phyloP scores from a whole-genome alignment of 2,113 vertebrate species.

The Brachionichthys hirsutus region DNA sequence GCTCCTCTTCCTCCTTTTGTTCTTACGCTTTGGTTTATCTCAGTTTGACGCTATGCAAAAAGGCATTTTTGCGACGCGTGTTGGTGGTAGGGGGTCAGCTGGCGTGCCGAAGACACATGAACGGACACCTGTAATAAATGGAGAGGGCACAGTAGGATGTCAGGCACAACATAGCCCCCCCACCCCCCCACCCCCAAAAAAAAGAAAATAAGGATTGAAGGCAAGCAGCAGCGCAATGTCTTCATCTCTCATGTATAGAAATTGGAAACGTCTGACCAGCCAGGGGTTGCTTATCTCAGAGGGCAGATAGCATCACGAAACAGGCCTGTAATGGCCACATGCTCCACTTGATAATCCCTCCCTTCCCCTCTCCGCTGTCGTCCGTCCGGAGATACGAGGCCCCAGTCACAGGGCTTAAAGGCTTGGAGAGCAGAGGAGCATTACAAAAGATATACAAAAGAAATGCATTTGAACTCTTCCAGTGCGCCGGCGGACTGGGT shows the following conservation, averaged over 20 bases:
- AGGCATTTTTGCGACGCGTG: slow-evolving; percentile 17
- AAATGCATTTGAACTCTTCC: slow-evolving; percentile 75
- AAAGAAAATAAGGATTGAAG: slow-evolving; percentile 46
- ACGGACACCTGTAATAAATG: slow-evolving; percentile 61
- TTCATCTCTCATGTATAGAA: slow-evolving; percentile 81
- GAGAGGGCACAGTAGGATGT: slow-evolving; percentile 40
- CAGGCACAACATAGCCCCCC: slow-evolving; percentile 59
- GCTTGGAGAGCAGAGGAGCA: slow-evolving; percentile 72
- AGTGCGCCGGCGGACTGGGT: slow-evolving; percentile 69
- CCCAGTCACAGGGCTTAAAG: slow-evolving; percentile 66
- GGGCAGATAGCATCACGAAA: slow-evolving; percentile 77
- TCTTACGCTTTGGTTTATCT: slow-evolving; percentile 17
- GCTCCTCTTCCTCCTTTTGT: slow-evolving; percentile 2
- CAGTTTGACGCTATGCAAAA: slow-evolving; percentile 1
- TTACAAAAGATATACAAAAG: slow-evolving; percentile 75
- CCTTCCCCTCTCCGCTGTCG: slow-evolving; percentile 34
- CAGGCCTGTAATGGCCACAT: slow-evolving; percentile 76
- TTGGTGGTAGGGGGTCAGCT: slow-evolving; percentile 31
- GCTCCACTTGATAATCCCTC: slow-evolving; percentile 77
- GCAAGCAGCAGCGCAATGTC: slow-evolving; percentile 61
- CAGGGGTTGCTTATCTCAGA: slow-evolving; percentile 68
- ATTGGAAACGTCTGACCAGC: slow-evolving; percentile 75
- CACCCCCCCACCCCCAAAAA: too few species aligned
- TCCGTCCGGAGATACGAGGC: slow-evolving; percentile 64
- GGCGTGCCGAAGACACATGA: slow-evolving; percentile 28